Evolutionary conservation across 2,797 vertebrate genomes (phyloP), one percentile per base, ranked within the genome.

Genomic region (Spinus pinus): DNA sequence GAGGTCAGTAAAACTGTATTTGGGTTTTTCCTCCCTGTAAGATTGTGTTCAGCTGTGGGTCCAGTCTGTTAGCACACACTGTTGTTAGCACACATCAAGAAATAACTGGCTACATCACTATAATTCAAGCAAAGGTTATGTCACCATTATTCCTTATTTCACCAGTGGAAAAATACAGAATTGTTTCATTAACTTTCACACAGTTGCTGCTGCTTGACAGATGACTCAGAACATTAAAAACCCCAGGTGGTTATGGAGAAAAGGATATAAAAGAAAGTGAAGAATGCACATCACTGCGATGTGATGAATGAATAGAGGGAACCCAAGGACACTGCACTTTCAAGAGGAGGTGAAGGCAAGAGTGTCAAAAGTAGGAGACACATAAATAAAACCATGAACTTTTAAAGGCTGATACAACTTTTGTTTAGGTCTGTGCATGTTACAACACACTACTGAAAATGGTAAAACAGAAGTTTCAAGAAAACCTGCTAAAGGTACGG

Each of bases 111-210:
- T 15, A 35, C 30, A 78, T 23, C 42, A 60, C 57, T 54, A 2
- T 39, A 80, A 85, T n/a, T 82, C 57, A 82, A 83, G 39, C 12
- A 78, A 46, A 79, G 44, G 30, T 44, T 58, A 8, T 23, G 24
- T 60, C 47, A 79, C 20, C 41, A 39, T 50, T 79, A 79, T 46
- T 89, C 13, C n/a, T 83, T 83, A 78, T 72, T 92, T 86, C 21
- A 85, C 12, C 46, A 65, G 46, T 74, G 75, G 61, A 92, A 94
- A 88, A 87, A 84, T 39, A 94, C 42, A 64, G 64, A 89, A 87
- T 46, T 77, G 37, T 70, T 91, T 81, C 6, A 77, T 58, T 51
- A 70, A 67, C 21, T 89, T 91, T 50, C 53, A 49, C 12, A 58
- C 46, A 57, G 51, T 46, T 56, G 33, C 71, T 89, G 56, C 50